phyloP scores from a whole-genome alignment of 2,888 invertebrate species.

The Fragum whitleyi region DNA sequence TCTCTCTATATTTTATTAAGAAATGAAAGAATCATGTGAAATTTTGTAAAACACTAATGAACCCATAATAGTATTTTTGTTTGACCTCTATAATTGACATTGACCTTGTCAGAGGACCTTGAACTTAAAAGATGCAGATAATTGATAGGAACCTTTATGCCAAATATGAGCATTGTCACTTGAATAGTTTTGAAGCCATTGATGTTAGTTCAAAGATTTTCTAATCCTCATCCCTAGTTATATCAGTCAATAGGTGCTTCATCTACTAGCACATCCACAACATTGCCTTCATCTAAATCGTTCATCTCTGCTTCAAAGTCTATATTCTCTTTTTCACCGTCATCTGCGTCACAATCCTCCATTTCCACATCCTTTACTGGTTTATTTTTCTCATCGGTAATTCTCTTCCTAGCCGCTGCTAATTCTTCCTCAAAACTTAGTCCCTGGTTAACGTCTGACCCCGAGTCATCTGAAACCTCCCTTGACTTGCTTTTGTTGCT shows the following conservation, averaged over 20 bases:
- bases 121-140: too few relatives aligned
- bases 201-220: too few relatives aligned
- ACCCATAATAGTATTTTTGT: too few relatives aligned
- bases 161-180: too few relatives aligned
- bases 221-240: too few relatives aligned
- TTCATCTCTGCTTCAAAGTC: conserved; percentile 32
- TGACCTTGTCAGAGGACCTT: too few relatives aligned
- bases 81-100: too few relatives aligned
- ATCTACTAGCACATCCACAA: conserved; percentile 54
- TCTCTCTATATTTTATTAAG: too few relatives aligned
- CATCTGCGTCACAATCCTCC: conserved; percentile 19
- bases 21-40: too few relatives aligned
- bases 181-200: too few relatives aligned
- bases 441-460: conserved; percentile 23
- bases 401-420: conserved; percentile 41
- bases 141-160: too few relatives aligned
- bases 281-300: conserved; percentile 51
- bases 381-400: conserved; percentile 30
- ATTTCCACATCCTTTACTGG: not conserved
- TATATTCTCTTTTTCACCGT: conserved; percentile 33
- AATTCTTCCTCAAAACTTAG: conserved; percentile 53
- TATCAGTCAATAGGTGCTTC: not conserved
- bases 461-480: conserved; percentile 6
- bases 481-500: not conserved
- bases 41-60: too few relatives aligned